A percentile compares a stretch with the other conserved stretches of the same genome.
Conservation (phyloP, 2,113 vertebrate genomes). For the Girardinichthys multiradiatus region DNA sequence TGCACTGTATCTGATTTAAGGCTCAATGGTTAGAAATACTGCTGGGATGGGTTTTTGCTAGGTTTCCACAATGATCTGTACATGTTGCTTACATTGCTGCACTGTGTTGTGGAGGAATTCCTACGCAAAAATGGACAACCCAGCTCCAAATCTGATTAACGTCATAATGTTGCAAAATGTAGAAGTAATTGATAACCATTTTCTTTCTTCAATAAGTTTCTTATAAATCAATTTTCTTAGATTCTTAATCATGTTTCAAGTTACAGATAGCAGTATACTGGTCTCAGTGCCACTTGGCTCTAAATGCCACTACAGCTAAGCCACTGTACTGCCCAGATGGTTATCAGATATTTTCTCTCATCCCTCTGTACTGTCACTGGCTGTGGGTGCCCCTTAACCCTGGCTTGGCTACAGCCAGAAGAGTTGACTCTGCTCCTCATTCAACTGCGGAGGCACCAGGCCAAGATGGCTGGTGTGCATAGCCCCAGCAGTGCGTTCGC, state of each 20-base stretch:
- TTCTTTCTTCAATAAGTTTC: neutral
- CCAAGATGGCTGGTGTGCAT: slow-evolving; percentile 92
- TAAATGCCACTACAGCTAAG: slow-evolving; percentile 31
- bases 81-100: neutral
- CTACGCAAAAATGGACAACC: neutral
- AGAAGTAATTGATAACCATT: slow-evolving; percentile 10
- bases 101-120: neutral
- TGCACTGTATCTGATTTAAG: neutral
- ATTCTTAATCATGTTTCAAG: slow-evolving; percentile 5
- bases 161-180: neutral
- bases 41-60: neutral
- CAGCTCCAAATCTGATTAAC: neutral
- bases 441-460: slow-evolving; percentile 96
- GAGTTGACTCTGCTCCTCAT: slow-evolving; percentile 97
- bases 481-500: slow-evolving; percentile 88
- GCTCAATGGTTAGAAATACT: neutral
- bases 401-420: slow-evolving; percentile 91
- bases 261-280: slow-evolving; percentile 7
- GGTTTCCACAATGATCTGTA: neutral
- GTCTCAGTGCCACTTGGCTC: slow-evolving; percentile 30
- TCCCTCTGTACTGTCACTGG: slow-evolving; percentile 76
- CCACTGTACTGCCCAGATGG: slow-evolving; percentile 41
- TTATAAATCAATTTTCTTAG: neutral
- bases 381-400: slow-evolving; percentile 71
- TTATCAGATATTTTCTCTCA: slow-evolving; percentile 75